Evolutionary conservation across 2,888 invertebrate species (phyloP), one percentile per base, ranked within the genome.

Genomic region (Rutpela maculata): DNA sequence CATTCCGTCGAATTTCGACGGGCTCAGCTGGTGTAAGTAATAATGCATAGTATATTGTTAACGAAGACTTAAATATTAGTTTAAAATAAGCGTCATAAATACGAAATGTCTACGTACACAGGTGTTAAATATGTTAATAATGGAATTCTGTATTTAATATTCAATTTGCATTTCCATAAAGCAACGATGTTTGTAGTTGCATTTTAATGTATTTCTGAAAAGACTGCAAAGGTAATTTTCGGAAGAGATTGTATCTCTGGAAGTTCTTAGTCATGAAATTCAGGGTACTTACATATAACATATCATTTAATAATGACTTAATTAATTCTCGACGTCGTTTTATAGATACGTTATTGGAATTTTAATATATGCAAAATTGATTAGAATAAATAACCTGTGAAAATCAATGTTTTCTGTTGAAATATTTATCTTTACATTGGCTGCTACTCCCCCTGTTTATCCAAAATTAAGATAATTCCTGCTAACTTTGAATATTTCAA

Each of bases 181-280:
- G 50, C n/a, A 50, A 50, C n/a, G n/a, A n/a, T n/a, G 50, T n/a
- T 43, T 50, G 50, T 15, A 50, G 9, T n/a, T 50, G 50, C 50
- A 50, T 50, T 50, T 50, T 50, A 50, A 50, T 50, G 12, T 50
- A 50, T 50, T 50, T 50, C 50, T 50, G 50, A 50, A 50, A 50
- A 50, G 4, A 50, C n/a, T n/a, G 50, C 15, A 50, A 50, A 50
- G 15, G n/a, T 50, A n/a, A 50, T 50, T 50, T 50, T 50, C 50
- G 50, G 50, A 50, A 50, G 50, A 50, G 50, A 50, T 50, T n/a
- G 50, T 50, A 50, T 50, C 50, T 50, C 50, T 50, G 50, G 50
- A 15, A n/a, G n/a, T 50, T 50, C 50, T 50, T 50, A 50, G n/a
- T 50, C 50, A 50, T 15, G 12, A 50, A 3, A 50, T 50, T 50